Conservation (phyloP, 2,113 vertebrate genomes). For the Tricholaema leucomelas region DNA sequence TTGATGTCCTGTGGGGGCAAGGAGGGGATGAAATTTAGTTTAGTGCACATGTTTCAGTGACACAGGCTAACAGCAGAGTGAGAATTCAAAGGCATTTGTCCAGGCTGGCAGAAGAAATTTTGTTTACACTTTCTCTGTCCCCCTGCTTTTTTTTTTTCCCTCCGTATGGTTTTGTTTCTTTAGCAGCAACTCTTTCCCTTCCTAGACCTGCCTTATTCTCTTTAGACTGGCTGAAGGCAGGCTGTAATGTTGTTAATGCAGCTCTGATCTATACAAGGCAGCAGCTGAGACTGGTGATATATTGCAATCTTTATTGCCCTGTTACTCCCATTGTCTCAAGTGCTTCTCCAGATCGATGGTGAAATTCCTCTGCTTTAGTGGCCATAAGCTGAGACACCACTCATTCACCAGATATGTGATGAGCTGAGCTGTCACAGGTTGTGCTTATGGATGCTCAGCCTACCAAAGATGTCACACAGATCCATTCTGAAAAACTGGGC, state of each 20-base stretch:
- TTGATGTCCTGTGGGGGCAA: neutral
- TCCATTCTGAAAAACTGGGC: neutral
- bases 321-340: constrained; percentile 72
- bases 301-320: constrained; percentile 61
- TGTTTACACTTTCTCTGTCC: neutral
- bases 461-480: neutral
- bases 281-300: constrained; percentile 13
- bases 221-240: neutral
- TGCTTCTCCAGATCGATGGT: constrained; percentile 63
- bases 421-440: constrained; percentile 3
- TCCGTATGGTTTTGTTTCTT: neutral
- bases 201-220: neutral
- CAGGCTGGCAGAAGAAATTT: neutral
- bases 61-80: neutral
- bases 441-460: constrained; percentile 11
- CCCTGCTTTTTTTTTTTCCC: no score
- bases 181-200: neutral
- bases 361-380: constrained; percentile 41
- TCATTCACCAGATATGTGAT: constrained; percentile 27
- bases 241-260: constrained; percentile 45
- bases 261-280: constrained; percentile 32
- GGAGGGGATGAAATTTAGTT: neutral
- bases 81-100: neutral
- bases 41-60: neutral
- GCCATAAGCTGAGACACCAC: neutral